phyloP scores from a whole-genome alignment of 2,888 invertebrate species.

The Aplocera efformata region DNA sequence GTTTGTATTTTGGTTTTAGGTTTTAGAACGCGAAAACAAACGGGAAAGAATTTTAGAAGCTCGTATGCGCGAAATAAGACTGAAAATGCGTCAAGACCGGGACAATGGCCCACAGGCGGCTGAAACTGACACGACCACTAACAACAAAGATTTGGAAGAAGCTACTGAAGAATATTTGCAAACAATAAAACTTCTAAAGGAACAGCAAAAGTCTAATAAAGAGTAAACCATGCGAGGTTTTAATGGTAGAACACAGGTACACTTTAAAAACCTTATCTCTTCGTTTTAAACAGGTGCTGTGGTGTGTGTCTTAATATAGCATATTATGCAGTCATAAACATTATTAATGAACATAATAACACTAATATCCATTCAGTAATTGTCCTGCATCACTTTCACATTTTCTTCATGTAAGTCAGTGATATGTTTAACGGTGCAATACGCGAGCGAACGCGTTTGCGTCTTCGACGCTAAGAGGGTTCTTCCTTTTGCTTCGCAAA shows the following conservation, averaged over 20 bases:
- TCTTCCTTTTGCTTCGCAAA: conserved; percentile 55
- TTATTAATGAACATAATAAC: too few species aligned
- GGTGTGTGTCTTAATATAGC: too few species aligned
- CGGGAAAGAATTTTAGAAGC: conserved; percentile 95
- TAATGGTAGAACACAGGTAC: too few species aligned
- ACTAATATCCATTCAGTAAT: not conserved
- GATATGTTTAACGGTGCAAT: conserved; percentile 31
- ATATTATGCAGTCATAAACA: too few species aligned
- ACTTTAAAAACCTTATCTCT: too few species aligned
- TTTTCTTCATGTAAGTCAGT: conserved; percentile 23
- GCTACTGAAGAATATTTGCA: conserved; percentile 64
- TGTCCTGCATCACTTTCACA: conserved; percentile 2
- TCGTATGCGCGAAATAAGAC: conserved; percentile 89
- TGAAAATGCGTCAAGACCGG: conserved; percentile 78
- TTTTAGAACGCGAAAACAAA: conserved; percentile 93
- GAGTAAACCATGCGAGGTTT: not conserved
- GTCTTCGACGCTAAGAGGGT: conserved; percentile 13
- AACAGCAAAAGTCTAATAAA: conserved; percentile 36
- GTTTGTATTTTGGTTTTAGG: conserved; percentile 66
- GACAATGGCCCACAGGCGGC: conserved; percentile 42
- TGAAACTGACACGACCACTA: conserved; percentile 46
- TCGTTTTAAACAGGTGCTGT: too few species aligned
- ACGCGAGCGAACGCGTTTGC: conserved; percentile 10
- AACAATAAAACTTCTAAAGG: conserved; percentile 51
- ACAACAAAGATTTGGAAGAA: conserved; percentile 62